These are phyloP conservation scores for Chondrosia reniformis DNA, from an alignment of 37 sponge, comb jelly and placozoan species.

Conservation along the genomic window DNA sequence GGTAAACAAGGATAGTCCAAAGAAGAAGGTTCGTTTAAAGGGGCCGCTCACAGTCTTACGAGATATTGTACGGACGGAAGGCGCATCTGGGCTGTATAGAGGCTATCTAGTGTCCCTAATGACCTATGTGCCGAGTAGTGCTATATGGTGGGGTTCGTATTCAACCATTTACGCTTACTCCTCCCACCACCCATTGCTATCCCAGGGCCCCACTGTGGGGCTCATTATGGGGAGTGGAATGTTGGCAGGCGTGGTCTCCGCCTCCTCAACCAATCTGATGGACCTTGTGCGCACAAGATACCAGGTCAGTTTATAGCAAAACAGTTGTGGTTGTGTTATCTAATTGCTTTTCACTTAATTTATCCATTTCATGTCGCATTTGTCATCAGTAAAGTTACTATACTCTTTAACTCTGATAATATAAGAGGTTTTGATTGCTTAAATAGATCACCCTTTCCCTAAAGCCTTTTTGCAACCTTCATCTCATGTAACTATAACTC, in stretches of 20 bases:
- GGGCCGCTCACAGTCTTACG: slow-evolving; percentile 29
- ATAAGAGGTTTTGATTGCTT: background rate
- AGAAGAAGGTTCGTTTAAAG: slow-evolving; percentile 23
- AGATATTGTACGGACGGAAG: slow-evolving; percentile 60
- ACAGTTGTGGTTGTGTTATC: background rate
- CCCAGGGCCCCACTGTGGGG: background rate
- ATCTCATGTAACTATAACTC: background rate
- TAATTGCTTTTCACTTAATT: too few relatives aligned
- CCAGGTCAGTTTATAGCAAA: slow-evolving; percentile 59
- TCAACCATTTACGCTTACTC: slow-evolving; percentile 1
- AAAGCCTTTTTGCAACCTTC: background rate
- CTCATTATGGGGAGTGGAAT: slow-evolving; percentile 24
- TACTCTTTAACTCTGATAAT: too few relatives aligned
- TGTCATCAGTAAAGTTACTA: too few relatives aligned
- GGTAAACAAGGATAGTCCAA: slow-evolving; percentile 37
- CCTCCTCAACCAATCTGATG: slow-evolving; percentile 82
- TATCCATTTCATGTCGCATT: too few relatives aligned
- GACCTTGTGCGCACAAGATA: slow-evolving; percentile 93
- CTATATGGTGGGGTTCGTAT: slow-evolving; percentile 91
- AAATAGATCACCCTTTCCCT: background rate
- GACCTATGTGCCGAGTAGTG: slow-evolving; percentile 92
- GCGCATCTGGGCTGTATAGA: slow-evolving; percentile 76
- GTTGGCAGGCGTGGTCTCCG: slow-evolving; percentile 34
- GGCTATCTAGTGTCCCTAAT: slow-evolving; percentile 84
- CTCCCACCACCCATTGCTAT: background rate